Base-by-base conservation (phyloP, 2,888 invertebrate species). In the Poecilobothrus nobilitatus region DNA sequence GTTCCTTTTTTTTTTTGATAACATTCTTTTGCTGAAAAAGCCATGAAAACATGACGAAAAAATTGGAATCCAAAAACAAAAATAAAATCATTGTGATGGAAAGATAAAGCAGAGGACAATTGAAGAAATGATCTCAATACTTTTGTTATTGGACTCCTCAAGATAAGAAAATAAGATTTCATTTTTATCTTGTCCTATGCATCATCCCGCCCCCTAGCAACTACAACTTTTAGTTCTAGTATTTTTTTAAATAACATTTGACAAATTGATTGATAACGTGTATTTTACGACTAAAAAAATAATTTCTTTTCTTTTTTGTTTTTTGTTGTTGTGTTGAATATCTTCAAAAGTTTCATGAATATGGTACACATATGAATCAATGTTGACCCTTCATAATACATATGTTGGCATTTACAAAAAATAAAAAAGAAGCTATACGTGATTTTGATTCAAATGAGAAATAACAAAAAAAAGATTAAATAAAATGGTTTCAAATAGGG, bases 221-320 rank as follows among this genome's bases (percentile, higher is more conserved):
- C n/a, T n/a, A n/a, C n/a, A n/a, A n/a, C 27, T 27, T 2, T 27
- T 5, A 27, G 5, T 27, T 27, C 27, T 27, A 27, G 27, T 5
- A 27, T 5, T 27, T 27, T 27, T 15, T 18, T 53, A 53, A 53
- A 53, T 53, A 53, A 53, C 53, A 53, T 53, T 53, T 53, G 53
- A 53, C 53, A 53, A 53, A 53, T 53, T 53, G 53, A 53, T 53
- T 53, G 53, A 53, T 53, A 53, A 53, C 53, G 53, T 53, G 53
- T 53, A 2, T 53, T 53, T 53, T 53, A 18, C 6, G 18, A 53
- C 6, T 53, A 12, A 53, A 53, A 18, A 12, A n/a, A 12, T 15
- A 15, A 15, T 37, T 37, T 37, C 5, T 37, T 37, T 4, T 10
- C 7, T 8, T 37, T 37, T 4, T 37, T 37, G 2, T 37, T 37